Base-by-base conservation (phyloP, 92 coral and sea anemone species). In the Zoanthus solanderi region DNA sequence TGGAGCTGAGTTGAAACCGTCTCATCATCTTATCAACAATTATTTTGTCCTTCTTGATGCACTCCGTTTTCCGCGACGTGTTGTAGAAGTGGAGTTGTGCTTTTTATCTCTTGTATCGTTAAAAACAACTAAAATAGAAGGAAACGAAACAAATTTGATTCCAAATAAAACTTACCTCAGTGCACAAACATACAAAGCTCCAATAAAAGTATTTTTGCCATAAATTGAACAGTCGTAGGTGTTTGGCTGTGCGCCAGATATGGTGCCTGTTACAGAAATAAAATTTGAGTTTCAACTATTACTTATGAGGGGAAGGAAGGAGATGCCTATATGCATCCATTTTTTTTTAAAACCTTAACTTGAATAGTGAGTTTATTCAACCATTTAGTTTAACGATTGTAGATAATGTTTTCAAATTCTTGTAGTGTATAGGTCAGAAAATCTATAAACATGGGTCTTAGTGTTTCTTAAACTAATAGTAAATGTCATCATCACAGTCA, bases 181-280 rank as follows among this genome's bases (percentile, higher is more conserved):
- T 28, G 96, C 98, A 85, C 95, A 92, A 10, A 92, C 87, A 74
- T 95, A 95, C 66, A 94, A 87, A 53, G 95, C 88, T 30, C 98
- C 95, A 56, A 94, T 95, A 69, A 94, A 95, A 28, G 94, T 93
- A 52, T 94, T 94, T 30, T 89, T 90, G 30, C 98, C 98, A 77
- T 94, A 95, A 44, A 94, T 87, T 52, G 90, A 53, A 6, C 90
- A 83, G 84, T 95, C 98, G 71, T 95, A 95, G 0, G 98, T 95
- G 90, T 92, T 90, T 47, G 98, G 98, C 78, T 95, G 98, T 0
- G 98, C 93, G 5, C 94, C 95, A 72, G 89, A 57, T 18, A 95
- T 88, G 10, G 94, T 78, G 85, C 98, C 98, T 95, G 88, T 2
- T 1, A 67, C 37, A 30, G 34, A 8, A 17, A 65, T 3, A 66